These are phyloP conservation scores for Acanthosoma haemorrhoidale DNA, from an alignment of 2,888 invertebrate species.

Conservation along the genomic window DNA sequence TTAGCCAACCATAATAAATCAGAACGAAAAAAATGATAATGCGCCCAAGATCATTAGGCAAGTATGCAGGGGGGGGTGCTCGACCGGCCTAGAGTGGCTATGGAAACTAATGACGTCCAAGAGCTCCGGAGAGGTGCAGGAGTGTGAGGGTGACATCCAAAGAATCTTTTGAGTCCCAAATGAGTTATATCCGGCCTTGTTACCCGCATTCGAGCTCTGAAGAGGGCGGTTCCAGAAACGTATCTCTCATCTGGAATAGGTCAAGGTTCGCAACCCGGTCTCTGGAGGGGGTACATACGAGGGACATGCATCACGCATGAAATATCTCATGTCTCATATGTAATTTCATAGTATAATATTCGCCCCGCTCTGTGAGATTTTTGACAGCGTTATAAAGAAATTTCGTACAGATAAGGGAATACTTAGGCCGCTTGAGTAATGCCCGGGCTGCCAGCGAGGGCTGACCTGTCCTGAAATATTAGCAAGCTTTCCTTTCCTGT, in stretches of 20 bases:
- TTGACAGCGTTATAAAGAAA: not conserved
- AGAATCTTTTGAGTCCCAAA: not conserved
- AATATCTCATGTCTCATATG: too few relatives aligned
- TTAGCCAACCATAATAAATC: not conserved
- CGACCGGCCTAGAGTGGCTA: not conserved
- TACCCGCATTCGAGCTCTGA: too few relatives aligned
- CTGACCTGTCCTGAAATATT: not conserved
- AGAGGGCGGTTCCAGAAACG: not conserved
- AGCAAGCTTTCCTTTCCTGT: not conserved
- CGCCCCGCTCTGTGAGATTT: not conserved
- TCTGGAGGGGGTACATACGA: too few relatives aligned
- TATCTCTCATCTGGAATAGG: not conserved
- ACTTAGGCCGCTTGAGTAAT: not conserved
- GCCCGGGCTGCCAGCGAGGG: not conserved
- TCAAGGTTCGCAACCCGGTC: slow-evolving; percentile 8
- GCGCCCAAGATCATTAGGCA: not conserved
- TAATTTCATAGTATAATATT: not conserved
- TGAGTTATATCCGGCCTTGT: not conserved
- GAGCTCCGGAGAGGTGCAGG: not conserved
- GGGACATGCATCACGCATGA: too few relatives aligned
- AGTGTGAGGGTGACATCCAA: not conserved
- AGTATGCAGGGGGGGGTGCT: not conserved
- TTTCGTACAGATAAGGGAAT: not conserved
- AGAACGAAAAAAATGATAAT: not conserved
- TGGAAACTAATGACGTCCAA: not conserved